Conservation (phyloP, 1,140 invertebrate species). For the Drosophila lowei region DNA sequence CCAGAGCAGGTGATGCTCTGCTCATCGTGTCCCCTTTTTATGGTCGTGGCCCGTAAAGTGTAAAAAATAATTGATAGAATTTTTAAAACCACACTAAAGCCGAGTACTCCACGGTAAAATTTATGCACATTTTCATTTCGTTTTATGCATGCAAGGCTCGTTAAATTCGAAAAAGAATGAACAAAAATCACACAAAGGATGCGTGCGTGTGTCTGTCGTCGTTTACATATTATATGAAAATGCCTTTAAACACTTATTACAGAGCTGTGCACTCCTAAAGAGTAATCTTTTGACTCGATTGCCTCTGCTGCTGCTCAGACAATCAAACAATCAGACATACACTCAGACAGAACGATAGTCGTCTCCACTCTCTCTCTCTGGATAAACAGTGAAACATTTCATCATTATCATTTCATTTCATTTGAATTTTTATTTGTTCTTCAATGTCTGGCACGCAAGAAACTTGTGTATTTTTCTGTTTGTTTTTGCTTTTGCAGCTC, state of each 20-base stretch:
- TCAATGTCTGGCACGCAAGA: conserved; percentile 41
- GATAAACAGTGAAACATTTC: conserved; percentile 72
- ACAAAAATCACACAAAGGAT: conserved; percentile 46
- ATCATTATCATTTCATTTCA: conserved; percentile 78
- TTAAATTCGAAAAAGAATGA: conserved; percentile 71
- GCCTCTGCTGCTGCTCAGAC: conserved; percentile 22
- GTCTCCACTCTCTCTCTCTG: conserved; percentile 2
- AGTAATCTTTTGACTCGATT: conserved; percentile 58
- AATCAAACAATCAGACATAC: conserved; percentile 4
- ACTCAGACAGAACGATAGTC: conserved; percentile 28
- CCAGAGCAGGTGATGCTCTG: conserved; percentile 33
- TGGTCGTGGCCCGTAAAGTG: conserved; percentile 54
- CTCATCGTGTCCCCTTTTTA: conserved; percentile 44
- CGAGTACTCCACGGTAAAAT: conserved; percentile 46
- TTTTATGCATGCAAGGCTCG: conserved; percentile 73
- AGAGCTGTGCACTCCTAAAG: conserved; percentile 61
- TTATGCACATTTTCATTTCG: conserved; percentile 77
- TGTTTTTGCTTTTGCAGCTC: conserved; percentile 22
- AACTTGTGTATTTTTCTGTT: conserved; percentile 43
- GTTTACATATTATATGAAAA: conserved; percentile 80
- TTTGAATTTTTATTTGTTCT: conserved; percentile 72
- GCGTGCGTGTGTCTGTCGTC: conserved; percentile 31
- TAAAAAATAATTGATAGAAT: conserved; percentile 78
- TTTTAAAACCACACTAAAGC: conserved; percentile 67
- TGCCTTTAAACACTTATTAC: conserved; percentile 79